Conservation (phyloP, 2,797 vertebrate species). For the Coracias cyanogaster region DNA sequence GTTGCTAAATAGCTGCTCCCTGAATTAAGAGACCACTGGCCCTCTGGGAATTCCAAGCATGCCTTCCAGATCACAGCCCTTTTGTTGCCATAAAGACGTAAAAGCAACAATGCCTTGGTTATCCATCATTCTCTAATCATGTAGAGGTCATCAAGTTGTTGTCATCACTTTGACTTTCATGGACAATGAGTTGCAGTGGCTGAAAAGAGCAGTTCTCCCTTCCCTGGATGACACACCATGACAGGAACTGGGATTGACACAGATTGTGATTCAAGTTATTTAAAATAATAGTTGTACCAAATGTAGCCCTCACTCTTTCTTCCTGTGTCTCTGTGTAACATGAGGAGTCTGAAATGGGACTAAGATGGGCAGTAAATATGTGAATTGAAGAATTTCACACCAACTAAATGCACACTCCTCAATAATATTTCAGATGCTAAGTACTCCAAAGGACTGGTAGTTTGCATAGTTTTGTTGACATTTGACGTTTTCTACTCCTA, state of each 20-base stretch:
- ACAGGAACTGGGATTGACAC: not conserved
- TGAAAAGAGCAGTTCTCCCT: not conserved
- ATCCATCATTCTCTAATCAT: not conserved
- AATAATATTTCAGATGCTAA: not conserved
- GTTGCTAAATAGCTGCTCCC: not conserved
- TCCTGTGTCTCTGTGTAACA: not conserved
- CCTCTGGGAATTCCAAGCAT: not conserved
- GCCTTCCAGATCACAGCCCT: not conserved
- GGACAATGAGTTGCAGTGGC: not conserved
- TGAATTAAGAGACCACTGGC: not conserved
- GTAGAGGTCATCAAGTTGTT: not conserved
- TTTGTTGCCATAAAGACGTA: not conserved
- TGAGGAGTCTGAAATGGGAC: not conserved
- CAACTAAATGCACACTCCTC: rapidly evolving
- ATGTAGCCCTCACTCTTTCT: not conserved
- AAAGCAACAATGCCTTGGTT: not conserved
- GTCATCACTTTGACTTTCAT: not conserved
- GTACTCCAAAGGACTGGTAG: not conserved
- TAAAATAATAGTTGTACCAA: not conserved
- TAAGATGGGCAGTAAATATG: not conserved
- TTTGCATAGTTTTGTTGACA: not conserved
- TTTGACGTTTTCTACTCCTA: not conserved
- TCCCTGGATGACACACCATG: not conserved
- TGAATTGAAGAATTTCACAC: not conserved
- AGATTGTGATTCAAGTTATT: not conserved